Base-by-base conservation (phyloP, 2,797 vertebrate species). In the Sandelia bainsii region DNA sequence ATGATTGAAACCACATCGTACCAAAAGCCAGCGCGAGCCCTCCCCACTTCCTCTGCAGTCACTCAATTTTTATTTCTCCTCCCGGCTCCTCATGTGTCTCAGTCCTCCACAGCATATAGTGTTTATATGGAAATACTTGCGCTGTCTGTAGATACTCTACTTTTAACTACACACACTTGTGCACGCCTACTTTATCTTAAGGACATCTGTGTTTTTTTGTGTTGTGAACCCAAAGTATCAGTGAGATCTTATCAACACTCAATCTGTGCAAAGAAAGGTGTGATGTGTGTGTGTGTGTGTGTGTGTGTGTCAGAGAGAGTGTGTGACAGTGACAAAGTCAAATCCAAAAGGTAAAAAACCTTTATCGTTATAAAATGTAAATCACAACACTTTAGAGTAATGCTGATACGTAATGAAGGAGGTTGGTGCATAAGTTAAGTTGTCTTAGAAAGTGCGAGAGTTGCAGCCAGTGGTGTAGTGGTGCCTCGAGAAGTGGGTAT, bases 1-100 rank as follows among this genome's bases (percentile, higher is more conserved):
- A 83, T 71, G 85, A 86, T 88, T 89, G 82, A 93, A 93, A 93
- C 91, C 92, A 91, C 92, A 91, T 86, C 87, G 67, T 88, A 88
- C 87, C 82, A 32, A 46, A 87, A 92, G 87, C 87, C 91, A 87
- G 81, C 58, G 76, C 72, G 57, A 75, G 68, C 67, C 80, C 65
- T 77, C 75, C 85, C 73, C 69, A 68, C 74, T 89, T 89, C 79
- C 86, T 72, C 82, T 46, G 72, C 82, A 84, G 73, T 76, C 81
- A 66, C 62, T 87, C 79, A 63, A 7, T 45, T 62, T 81, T 81
- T 75, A 72, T 73, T 78, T 3, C 65, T 75, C 56, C 64, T 72
- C 29, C 62, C 3, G 6, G 50, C 68, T 67, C 34, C 61, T 65
- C 16, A 0, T 59, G 59, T 22, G 60, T 62, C 65, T 62, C 69